phyloP scores from a whole-genome alignment of 2,797 vertebrate genomes.

The Austrolebias charrua region DNA sequence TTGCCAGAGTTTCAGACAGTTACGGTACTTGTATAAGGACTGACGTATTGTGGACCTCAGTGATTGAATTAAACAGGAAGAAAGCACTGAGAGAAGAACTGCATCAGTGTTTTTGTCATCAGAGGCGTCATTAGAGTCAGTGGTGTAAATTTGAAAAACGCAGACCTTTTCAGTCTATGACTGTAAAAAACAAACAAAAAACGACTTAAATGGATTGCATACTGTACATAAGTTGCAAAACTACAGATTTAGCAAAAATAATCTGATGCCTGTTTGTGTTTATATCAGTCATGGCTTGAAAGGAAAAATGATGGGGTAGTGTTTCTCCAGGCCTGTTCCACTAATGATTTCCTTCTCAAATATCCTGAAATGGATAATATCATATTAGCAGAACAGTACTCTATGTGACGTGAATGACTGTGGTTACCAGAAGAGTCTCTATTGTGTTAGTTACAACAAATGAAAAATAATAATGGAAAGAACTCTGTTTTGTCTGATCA shows the following conservation, averaged over 20 bases:
- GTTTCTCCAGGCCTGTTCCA: slow-evolving; percentile 29
- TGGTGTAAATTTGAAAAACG: slow-evolving; percentile 29
- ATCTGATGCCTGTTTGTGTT: background rate
- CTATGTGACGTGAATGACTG: slow-evolving; percentile 31
- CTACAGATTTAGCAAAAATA: background rate
- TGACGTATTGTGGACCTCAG: background rate
- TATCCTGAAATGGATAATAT: slow-evolving; percentile 58
- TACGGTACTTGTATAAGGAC: too few relatives aligned
- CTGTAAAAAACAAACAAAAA: background rate
- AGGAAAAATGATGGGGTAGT: slow-evolving; percentile 7
- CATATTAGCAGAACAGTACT: slow-evolving; percentile 33
- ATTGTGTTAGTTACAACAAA: slow-evolving; percentile 43
- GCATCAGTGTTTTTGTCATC: slow-evolving; percentile 5
- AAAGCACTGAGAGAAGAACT: slow-evolving; percentile 32
- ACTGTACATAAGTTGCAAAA: background rate
- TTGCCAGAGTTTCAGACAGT: slow-evolving; percentile 9
- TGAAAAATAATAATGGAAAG: slow-evolving; percentile 17
- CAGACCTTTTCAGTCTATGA: slow-evolving; percentile 1
- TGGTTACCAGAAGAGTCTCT: slow-evolving; percentile 18
- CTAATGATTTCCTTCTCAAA: slow-evolving; percentile 67
- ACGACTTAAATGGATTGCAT: background rate
- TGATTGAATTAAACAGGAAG: slow-evolving; percentile 35
- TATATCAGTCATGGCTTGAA: background rate
- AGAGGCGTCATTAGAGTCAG: slow-evolving; percentile 24
- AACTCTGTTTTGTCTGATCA: slow-evolving; percentile 2